Evolutionary conservation across 2,888 invertebrate species (phyloP), one percentile per base, ranked within the genome.

Genomic region (Lithosia quadra): DNA sequence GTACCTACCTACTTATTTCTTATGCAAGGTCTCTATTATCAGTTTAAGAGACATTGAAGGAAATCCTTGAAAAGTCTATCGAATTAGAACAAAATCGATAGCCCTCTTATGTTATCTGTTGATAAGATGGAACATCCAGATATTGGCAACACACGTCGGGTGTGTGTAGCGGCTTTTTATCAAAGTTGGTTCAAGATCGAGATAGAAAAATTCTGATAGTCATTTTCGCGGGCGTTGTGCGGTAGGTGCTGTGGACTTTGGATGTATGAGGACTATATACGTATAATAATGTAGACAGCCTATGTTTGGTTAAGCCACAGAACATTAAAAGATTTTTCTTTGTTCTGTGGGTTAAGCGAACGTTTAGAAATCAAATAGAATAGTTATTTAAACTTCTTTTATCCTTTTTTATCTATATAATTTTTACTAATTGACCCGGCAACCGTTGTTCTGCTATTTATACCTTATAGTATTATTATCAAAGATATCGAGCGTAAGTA

Each of bases 81-180:
- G 64, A 68, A 56, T 64, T 39, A 36, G 62, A 67, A 49, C 62
- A 15, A 63, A 55, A 64, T 68, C 33, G 56, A 34, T 64, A 64
- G 24, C 49, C 15, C n/a, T 18, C 57, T 22, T 49, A 33, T 39
- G 10, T 53, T 43, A 59, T 63, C 59, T n/a, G 59, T 36, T n/a
- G 63, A 68, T 68, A 60, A 68, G 56, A 36, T 43, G 28, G 53
- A 33, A 63, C 15, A 36, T 57, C 15, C 13, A 49, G 15, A 56
- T 21, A 58, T 57, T 36, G 28, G 43, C 43, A 15, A 62, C 24
- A 62, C 11, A 18, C 58, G 15, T 43, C 36, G 24, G 21, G n/a
- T 18, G 4, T 34, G 5, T 28, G 55, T 24, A 56, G 60, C 43
- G 55, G 43, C 21, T 49, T 59, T 49, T 59, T 65, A 56, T 68